Evolutionary conservation across 2,113 vertebrate species (phyloP), one percentile per base, ranked within the genome.

Genomic region (Mirounga angustirostris): DNA sequence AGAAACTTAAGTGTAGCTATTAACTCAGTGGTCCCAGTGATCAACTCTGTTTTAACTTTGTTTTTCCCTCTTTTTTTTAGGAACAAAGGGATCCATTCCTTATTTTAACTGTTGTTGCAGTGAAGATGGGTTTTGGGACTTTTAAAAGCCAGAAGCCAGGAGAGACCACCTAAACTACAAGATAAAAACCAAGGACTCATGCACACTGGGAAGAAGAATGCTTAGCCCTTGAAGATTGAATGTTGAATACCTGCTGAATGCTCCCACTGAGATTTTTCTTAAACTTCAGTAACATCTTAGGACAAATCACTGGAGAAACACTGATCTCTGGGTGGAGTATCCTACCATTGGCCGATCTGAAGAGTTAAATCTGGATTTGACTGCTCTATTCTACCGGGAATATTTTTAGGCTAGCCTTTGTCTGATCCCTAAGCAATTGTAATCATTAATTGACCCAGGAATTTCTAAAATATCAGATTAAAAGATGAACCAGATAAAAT

Each of bases 321-420:
- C 43, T 81, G 54, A 71, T 94, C 21, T 36, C 43, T 82, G 67
- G 16, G 15, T 84, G 40, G 74, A 95, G 21, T 93, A 58, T 85
- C 71, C 69, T 90, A 36, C 76, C 40, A 19, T 52, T 93, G 86
- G 21, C 87, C 30, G 10, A 43, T 52, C 84, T 84, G 87, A 96
- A 98, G 95, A 96, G 65, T 89, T 82, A n/a, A 81, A 92, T 56
- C 93, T 95, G 96, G 36, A 94, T 96, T 92, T 95, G 94, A 94
- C 97, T 91, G 54, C 71, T 92, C 2, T 87, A 2, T 83, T 90
- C 67, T 95, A 80, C 67, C 59, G 63, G 54, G 50, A 96, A 94
- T 88, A 92, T 81, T 90, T 36, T 84, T 97, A 98, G 80, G 36
- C 90, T 74, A 76, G 40, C 67, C 28, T 88, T 86, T 95, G 65